Percentiles rank a stretch among this genome's conserved stretches.
phyloP scores from a whole-genome alignment of 2,888 invertebrate genomes.

The Mythimna albipuncta region DNA sequence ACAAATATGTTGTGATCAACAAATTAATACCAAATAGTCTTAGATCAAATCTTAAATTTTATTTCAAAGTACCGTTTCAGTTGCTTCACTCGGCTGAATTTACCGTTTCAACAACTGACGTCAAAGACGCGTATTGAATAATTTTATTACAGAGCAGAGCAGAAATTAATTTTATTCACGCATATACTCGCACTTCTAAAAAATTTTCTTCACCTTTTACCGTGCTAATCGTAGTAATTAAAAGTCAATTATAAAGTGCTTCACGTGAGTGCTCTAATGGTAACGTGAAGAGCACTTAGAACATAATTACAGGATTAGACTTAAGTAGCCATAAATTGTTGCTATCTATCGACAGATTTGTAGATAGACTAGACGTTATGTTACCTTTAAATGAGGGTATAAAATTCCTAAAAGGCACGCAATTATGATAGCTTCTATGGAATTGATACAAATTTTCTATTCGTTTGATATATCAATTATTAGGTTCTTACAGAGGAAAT shows the following conservation, averaged over 20 bases:
- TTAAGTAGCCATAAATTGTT: slow-evolving; percentile 23
- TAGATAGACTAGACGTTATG: background rate
- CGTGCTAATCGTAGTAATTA: slow-evolving; percentile 37
- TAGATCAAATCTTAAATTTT: background rate
- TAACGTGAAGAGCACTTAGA: slow-evolving; percentile 33
- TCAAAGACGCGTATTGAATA: background rate
- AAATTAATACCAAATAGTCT: background rate
- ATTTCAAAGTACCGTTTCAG: slow-evolving; percentile 3
- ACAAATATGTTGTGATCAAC: no score
- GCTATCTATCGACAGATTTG: slow-evolving; percentile 7
- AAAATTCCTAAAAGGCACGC: background rate
- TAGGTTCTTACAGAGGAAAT: no score
- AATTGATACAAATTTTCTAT: background rate
- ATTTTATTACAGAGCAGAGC: slow-evolving; percentile 1
- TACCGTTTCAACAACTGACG: slow-evolving; percentile 1
- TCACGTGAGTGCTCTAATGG: slow-evolving; percentile 45
- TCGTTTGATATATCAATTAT: background rate
- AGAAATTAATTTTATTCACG: slow-evolving; percentile 6
- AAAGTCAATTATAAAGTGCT: slow-evolving; percentile 46
- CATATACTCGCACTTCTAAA: background rate
- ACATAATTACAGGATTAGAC: slow-evolving; percentile 37
- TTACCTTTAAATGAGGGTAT: background rate
- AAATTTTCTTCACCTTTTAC: slow-evolving; percentile 19
- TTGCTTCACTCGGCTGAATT: background rate
- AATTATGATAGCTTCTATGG: background rate